Base-by-base conservation (phyloP, 2,888 invertebrate genomes). In the Melolontha melolontha region DNA sequence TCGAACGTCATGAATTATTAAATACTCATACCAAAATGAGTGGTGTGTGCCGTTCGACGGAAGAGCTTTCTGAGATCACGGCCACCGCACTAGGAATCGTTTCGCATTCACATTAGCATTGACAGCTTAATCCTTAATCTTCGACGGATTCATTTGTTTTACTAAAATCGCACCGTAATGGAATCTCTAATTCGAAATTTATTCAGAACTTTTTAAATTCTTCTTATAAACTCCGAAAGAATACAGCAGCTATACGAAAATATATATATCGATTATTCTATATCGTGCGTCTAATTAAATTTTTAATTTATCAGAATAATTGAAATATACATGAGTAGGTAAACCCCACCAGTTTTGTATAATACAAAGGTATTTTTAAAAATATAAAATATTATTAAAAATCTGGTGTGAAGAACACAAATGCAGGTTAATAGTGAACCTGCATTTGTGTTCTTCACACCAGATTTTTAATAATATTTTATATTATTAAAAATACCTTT, bases 81-180 rank as follows among this genome's bases (percentile, higher is more conserved):
- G 14, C 22, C 27, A 17, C 11, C 27, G 22, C 11, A 42, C 27
- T 12, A 42, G 12, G 42, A n/a, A 7, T 57, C n/a, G 42, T 42
- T 57, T 57, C 22, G 57, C 44, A 57, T 57, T 57, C 27, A 11
- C 42, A 57, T 57, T 57, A 57, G 57, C 57, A 42, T 57, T 42
- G 22, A 27, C 17, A 42, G 57, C n/a, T 12, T n/a, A 14, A 29
- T 34, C 42, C 42, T 27, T 57, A 42, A 42, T 57, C 41, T 42
- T 27, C 16, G 41, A 55, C 12, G 42, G 10, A n/a, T 42, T 57
- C 42, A 42, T 42, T 42, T 42, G 57, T 57, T 57, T 57, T 14
- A n/a, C 41, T 27, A 12, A 42, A 42, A 42, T 57, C 29, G 22
- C 42, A 17, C n/a, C 42, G 42, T 42, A 57, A 42, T 57, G 42